Evolutionary conservation across 2,888 invertebrate genomes (phyloP).

Genomic region (Lithodes maja): DNA sequence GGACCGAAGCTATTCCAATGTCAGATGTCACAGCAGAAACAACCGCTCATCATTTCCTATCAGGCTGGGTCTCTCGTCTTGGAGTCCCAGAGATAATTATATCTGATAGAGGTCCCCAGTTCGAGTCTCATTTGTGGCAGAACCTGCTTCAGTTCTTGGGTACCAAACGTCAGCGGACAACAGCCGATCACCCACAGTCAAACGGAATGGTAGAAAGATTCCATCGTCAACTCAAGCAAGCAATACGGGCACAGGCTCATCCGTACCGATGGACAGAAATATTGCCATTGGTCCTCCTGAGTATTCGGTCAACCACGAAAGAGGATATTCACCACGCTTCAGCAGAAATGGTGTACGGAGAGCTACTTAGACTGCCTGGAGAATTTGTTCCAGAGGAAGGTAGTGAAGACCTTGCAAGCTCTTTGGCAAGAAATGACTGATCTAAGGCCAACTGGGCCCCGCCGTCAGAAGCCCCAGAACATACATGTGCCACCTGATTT

Average conservation of each 20-base stretch:
- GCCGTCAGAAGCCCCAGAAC: background rate
- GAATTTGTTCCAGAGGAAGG: background rate
- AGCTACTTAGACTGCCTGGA: background rate
- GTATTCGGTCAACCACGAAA: background rate
- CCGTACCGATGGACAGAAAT: background rate
- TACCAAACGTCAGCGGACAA: background rate
- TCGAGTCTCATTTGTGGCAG: background rate
- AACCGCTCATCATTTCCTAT: background rate
- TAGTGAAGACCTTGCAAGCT: background rate
- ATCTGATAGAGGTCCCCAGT: background rate
- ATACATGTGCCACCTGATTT: background rate
- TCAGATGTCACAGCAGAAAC: background rate
- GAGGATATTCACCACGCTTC: background rate
- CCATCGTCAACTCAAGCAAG: background rate
- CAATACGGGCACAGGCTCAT: background rate
- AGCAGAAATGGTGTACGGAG: conserved; percentile 6
- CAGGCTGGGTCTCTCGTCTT: background rate
- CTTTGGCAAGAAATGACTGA: background rate
- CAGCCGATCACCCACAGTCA: background rate
- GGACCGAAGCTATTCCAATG: conserved; percentile 14
- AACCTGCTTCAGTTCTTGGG: background rate
- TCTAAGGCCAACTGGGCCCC: background rate
- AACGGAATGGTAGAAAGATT: conserved; percentile 1
- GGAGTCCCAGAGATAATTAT: background rate
- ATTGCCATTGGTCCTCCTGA: background rate